phyloP scores from a whole-genome alignment of 2,113 vertebrate genomes.

The Bubo blakistoni region DNA sequence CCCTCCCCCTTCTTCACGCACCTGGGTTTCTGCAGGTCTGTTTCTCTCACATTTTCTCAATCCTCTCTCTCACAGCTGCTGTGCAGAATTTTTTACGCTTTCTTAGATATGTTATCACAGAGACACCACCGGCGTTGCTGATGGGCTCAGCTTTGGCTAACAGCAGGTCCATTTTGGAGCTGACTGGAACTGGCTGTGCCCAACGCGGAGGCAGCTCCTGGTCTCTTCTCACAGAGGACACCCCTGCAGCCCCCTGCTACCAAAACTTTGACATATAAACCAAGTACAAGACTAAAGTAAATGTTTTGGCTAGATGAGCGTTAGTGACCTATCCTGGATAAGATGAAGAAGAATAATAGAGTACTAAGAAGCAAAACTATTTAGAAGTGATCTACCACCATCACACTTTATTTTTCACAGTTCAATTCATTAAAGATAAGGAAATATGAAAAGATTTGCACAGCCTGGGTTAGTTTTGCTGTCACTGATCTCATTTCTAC shows the following conservation, averaged over 20 bases:
- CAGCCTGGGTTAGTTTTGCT: neutral
- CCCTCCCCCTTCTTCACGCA: neutral
- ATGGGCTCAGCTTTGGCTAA: neutral
- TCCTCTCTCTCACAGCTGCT: neutral
- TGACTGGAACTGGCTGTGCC: neutral
- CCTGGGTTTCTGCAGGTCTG: neutral
- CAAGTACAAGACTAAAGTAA: neutral
- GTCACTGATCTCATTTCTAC: neutral
- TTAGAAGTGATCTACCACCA: neutral
- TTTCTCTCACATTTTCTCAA: neutral
- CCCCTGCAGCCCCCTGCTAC: fast-evolving
- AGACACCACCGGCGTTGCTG: fast-evolving
- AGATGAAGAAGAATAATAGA: neutral
- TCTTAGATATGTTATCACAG: neutral
- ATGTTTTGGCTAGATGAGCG: neutral
- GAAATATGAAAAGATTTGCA: neutral
- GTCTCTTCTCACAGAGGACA: neutral
- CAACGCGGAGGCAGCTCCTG: neutral
- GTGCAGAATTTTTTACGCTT: fast-evolving
- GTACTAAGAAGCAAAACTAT: neutral
- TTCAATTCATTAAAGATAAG: neutral
- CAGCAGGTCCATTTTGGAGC: fast-evolving
- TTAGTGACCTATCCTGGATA: neutral
- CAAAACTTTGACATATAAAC: neutral
- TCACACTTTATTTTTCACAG: neutral